Percentiles rank a stretch among this genome's conserved stretches.
Evolutionary conservation across 2,113 vertebrate genomes (phyloP).

Genomic region (Apodemus sylvaticus): DNA sequence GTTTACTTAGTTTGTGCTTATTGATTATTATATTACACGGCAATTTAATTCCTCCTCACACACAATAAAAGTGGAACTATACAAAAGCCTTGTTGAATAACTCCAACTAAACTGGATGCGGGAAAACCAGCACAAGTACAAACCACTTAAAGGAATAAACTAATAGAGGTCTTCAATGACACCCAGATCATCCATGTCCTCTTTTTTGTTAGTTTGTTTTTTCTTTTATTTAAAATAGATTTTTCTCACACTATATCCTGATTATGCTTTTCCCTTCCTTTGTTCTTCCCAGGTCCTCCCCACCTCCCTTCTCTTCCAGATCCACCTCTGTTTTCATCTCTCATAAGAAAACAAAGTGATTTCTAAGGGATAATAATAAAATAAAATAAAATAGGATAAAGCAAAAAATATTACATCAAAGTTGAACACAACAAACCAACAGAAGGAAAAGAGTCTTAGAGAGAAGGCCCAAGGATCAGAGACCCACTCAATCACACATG

Average conservation of each 20-base stretch:
- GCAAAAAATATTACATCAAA: background rate
- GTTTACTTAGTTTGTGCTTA: background rate
- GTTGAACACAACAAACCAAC: background rate
- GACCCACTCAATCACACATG: background rate
- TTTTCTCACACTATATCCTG: background rate
- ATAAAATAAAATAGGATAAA: background rate
- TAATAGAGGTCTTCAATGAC: background rate
- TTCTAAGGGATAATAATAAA: background rate
- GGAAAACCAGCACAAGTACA: background rate
- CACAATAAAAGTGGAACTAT: background rate
- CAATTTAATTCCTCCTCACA: background rate
- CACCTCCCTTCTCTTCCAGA: background rate
- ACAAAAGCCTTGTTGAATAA: background rate
- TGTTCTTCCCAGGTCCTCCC: background rate
- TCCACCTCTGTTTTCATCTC: background rate
- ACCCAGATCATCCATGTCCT: background rate
- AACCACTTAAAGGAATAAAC: background rate
- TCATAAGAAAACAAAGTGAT: background rate
- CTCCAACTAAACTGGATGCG: background rate
- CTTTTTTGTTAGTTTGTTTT: background rate
- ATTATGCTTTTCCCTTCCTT: background rate
- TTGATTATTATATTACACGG: slow-evolving; percentile 15
- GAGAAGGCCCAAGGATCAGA: background rate
- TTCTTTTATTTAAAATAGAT: background rate
- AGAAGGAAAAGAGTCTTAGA: background rate